Conservation (phyloP, 2,888 invertebrate species). For the Dynastes grantii region DNA sequence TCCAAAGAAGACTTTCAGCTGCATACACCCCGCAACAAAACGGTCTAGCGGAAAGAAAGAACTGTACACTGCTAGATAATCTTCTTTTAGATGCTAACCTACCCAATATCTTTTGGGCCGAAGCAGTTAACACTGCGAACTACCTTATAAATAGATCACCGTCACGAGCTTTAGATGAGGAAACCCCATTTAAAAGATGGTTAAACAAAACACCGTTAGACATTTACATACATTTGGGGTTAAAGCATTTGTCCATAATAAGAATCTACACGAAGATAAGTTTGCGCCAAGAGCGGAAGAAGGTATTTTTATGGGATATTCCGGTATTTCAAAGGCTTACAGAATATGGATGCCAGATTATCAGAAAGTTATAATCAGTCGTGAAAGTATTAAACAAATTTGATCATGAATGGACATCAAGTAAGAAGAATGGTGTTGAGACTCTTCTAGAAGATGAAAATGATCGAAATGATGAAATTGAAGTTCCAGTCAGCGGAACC, state of each 20-base stretch:
- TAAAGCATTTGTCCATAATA: background rate
- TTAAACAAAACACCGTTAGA: background rate
- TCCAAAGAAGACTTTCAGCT: background rate
- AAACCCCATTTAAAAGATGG: constrained; percentile 14
- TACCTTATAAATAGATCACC: constrained; percentile 8
- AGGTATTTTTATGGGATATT: no score
- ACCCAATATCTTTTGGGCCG: constrained; percentile 16
- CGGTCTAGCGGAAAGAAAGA: background rate
- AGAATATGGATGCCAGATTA: background rate
- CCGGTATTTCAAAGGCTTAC: no score
- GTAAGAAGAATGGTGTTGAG: background rate
- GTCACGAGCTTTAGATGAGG: background rate
- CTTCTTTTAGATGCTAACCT: background rate
- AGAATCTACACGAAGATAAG: no score
- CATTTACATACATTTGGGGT: background rate
- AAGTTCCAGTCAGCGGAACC: background rate
- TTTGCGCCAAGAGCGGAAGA: no score
- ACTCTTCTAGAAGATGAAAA: background rate
- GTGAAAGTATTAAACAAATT: background rate
- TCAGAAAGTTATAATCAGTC: background rate
- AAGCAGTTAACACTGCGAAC: constrained; percentile 14
- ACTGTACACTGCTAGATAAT: background rate
- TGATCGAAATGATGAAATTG: background rate
- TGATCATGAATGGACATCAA: background rate
- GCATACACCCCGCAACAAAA: background rate